Conservation (phyloP, 37 sponge, comb jelly and placozoan genomes). For the Beroe forskalii region DNA sequence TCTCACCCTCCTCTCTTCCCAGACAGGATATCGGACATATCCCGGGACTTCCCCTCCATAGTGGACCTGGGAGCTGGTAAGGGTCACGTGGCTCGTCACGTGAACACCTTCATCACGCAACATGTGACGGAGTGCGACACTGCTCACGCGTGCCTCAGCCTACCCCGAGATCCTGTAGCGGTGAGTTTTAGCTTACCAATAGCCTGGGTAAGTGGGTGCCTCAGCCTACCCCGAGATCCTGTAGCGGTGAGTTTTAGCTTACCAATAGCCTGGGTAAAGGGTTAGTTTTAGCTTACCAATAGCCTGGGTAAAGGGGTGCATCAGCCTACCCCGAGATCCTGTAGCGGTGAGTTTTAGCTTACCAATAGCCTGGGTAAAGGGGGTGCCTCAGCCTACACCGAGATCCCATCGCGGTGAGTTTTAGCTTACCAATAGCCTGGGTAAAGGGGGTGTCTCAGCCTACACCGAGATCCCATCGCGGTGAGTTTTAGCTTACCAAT, state of each 20-base stretch:
- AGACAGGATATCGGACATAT: slow-evolving; percentile 15
- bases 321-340: background rate
- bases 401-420: background rate
- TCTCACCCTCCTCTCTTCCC: background rate
- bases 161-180: background rate
- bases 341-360: no score
- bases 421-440: no score
- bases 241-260: no score
- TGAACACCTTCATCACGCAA: slow-evolving; percentile 14
- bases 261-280: no score
- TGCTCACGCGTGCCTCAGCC: slow-evolving; percentile 6
- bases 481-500: no score
- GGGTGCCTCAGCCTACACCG: slow-evolving; percentile 1
- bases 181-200: no score
- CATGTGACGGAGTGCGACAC: slow-evolving; percentile 48
- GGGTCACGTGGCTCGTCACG: slow-evolving; percentile 47
- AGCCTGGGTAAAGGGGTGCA: no score
- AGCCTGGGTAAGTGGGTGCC: no score
- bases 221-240: background rate
- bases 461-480: no score
- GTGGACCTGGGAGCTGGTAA: slow-evolving; percentile 39
- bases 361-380: no score
- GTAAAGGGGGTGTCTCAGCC: no score
- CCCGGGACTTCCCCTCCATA: slow-evolving; percentile 29
- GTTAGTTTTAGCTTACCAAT: no score